Base-by-base conservation (phyloP, 2,888 invertebrate species). In the Frankliniella intonsa region DNA sequence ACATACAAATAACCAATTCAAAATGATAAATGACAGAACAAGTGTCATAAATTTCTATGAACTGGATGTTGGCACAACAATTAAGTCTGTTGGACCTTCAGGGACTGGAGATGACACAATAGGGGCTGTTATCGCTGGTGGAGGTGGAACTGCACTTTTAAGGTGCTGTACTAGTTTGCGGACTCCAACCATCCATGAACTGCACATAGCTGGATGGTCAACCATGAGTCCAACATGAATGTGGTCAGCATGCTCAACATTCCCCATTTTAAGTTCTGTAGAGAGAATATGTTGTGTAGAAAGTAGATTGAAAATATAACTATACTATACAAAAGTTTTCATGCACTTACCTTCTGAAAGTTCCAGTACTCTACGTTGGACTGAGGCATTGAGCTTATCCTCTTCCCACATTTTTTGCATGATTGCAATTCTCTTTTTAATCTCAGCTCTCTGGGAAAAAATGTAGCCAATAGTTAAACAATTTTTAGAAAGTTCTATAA, bases 141-240 rank as follows among this genome's bases (percentile, higher is more conserved):
- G 22, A 12, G 69, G 69, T 12, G 69, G 69, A 25, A 22, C 69
- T 9, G 22, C 69, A 76, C 69, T 76, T 25, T 76, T 76, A 25
- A 76, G 69, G 69, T 76, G 69, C 25, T 90, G 89, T 83, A 92
- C 90, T 0, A 92, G 87, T 83, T 91, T 90, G 85, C 92, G 90
- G 50, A 92, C 88, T 79, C 90, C 91, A 0, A 91, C 90, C 90
- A 92, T 92, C 92, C 92, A 92, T 1, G 88, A 88, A 81, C 90
- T 90, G 0, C 92, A 92, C 12, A 88, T 86, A 83, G 90, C 88
- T 0, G 91, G 90, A 87, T 92, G 88, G 83, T 91, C 90, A 84
- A 91, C 90, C 91, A 92, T 91, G 25, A 92, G 86, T 0, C 89
- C 88, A 85, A 90, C 87, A 84, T 92, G 92, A 81, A 92, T 88